Evolutionary conservation across 2,113 vertebrate species (phyloP).

Genomic region (Conger conger): DNA sequence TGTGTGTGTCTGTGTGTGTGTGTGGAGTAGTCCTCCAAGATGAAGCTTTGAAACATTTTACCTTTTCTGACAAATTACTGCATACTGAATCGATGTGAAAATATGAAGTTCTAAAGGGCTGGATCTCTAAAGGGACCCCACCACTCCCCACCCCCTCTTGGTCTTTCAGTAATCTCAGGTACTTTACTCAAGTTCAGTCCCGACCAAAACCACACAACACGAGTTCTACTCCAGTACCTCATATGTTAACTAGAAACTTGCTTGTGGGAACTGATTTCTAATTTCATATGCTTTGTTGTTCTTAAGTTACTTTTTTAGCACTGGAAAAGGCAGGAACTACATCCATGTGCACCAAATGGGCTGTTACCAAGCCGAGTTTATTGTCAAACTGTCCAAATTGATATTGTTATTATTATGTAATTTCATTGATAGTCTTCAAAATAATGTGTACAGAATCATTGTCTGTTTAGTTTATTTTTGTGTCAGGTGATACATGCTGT

Average conservation of each 20-base stretch:
- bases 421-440: constrained; percentile 38
- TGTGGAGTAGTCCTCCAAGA: neutral
- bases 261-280: neutral
- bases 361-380: constrained; percentile 30
- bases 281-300: constrained; percentile 17
- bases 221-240: constrained; percentile 45
- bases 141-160: neutral
- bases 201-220: constrained; percentile 2
- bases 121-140: neutral
- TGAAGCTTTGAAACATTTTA: constrained; percentile 34
- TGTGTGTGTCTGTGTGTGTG: neutral
- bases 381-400: constrained; percentile 16
- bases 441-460: constrained; percentile 52
- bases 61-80: constrained; percentile 41
- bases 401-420: constrained; percentile 22
- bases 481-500: constrained; percentile 51
- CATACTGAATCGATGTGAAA: neutral
- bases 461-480: constrained; percentile 60
- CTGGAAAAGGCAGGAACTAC: constrained; percentile 47
- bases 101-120: neutral
- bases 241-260: constrained; percentile 11
- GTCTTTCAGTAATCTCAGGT: constrained; percentile 30
- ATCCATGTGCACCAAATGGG: constrained; percentile 34
- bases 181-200: constrained; percentile 16
- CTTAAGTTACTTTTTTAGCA: constrained; percentile 44